These are phyloP conservation scores for Uromys caudimaculatus DNA, from an alignment of 2,797 vertebrate genomes.

Conservation along the genomic window DNA sequence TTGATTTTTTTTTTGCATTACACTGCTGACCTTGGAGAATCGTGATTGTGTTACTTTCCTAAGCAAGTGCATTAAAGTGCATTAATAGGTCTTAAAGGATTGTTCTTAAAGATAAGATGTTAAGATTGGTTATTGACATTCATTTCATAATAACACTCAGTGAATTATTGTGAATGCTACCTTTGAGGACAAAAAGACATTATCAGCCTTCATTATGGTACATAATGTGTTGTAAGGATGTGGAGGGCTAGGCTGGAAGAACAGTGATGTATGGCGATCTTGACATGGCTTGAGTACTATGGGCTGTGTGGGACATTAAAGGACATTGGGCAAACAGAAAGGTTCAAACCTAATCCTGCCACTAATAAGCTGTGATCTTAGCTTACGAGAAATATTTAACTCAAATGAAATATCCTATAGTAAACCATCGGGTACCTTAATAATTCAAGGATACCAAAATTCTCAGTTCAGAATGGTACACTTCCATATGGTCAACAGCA, in stretches of 20 bases:
- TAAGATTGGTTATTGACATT: neutral
- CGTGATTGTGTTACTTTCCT: neutral
- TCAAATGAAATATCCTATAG: neutral
- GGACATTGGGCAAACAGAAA: neutral
- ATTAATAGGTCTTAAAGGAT: neutral
- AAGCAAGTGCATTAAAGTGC: neutral
- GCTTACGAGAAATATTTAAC: neutral
- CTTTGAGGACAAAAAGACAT: neutral
- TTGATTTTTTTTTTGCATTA: neutral
- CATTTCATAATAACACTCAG: conserved; percentile 12
- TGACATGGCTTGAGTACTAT: neutral
- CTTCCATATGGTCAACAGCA: conserved; percentile 12
- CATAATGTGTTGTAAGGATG: neutral
- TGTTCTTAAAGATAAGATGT: neutral
- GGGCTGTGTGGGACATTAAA: neutral
- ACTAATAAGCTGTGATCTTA: neutral
- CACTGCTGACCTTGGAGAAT: neutral
- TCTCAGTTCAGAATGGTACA: neutral
- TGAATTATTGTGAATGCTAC: neutral
- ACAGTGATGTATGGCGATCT: neutral
- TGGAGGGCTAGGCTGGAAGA: neutral
- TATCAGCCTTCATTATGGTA: neutral
- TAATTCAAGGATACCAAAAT: conserved; percentile 29
- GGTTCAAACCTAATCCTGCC: neutral
- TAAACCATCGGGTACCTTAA: neutral